Evolutionary conservation across 37 sponge, comb jelly and placozoan genomes (phyloP).

Genomic region (Mnemiopsis leidyi): DNA sequence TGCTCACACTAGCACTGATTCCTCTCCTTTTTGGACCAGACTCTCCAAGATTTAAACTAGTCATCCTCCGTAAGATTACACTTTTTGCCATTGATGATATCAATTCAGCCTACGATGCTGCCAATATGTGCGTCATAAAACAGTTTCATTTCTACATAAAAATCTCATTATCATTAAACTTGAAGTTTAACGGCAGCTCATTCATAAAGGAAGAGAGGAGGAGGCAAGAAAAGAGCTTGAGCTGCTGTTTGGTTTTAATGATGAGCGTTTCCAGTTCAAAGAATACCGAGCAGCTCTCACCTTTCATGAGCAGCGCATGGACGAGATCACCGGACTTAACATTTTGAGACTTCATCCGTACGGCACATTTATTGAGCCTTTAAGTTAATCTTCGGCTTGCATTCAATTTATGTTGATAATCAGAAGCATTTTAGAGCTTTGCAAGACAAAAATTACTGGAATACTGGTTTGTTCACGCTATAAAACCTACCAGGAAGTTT

Average conservation of each 20-base stretch:
- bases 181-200: too few relatives aligned
- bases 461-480: too few relatives aligned
- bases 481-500: slow-evolving; percentile 60
- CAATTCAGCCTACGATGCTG: too few relatives aligned
- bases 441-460: too few relatives aligned
- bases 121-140: too few relatives aligned
- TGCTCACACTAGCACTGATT: not conserved
- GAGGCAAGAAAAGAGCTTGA: not conserved
- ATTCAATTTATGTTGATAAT: too few relatives aligned
- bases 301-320: not conserved
- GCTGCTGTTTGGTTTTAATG: not conserved
- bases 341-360: slow-evolving; percentile 32
- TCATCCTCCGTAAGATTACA: slow-evolving; percentile 4
- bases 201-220: not conserved
- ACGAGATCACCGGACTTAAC: slow-evolving; percentile 5
- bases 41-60: not conserved
- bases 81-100: too few relatives aligned
- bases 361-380: not conserved
- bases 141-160: too few relatives aligned
- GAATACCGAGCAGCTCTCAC: not conserved
- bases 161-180: too few relatives aligned
- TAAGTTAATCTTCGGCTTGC: not conserved
- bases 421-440: too few relatives aligned
- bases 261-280: not conserved
- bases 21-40: slow-evolving; percentile 40